Evolutionary conservation across 2,113 vertebrate species (phyloP).

Genomic region (Peromyscus maniculatus): DNA sequence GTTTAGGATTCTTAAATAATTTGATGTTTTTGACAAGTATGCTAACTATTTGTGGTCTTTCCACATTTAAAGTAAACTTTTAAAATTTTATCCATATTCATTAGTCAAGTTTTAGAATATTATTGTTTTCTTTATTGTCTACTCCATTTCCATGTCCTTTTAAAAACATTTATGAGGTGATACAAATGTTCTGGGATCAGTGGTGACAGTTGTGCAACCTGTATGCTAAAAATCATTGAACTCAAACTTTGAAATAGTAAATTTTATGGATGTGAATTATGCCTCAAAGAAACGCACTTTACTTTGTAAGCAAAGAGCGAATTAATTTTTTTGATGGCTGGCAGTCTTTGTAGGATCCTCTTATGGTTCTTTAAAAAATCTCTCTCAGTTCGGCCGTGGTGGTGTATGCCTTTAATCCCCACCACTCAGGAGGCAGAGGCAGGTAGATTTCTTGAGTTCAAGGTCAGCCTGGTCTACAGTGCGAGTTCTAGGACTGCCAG

Average conservation of each 20-base stretch:
- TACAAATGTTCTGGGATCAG: not conserved
- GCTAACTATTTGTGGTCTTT: slow-evolving; percentile 26
- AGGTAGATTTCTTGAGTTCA: too few species aligned
- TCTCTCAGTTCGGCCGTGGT: not conserved
- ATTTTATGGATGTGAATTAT: not conserved
- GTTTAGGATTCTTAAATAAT: slow-evolving; percentile 38
- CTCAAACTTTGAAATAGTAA: not conserved
- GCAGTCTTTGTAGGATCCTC: not conserved
- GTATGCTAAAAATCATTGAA: slow-evolving; percentile 4
- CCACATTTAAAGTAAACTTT: slow-evolving; percentile 23
- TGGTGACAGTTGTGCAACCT: not conserved
- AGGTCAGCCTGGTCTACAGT: too few species aligned
- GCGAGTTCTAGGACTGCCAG: too few species aligned
- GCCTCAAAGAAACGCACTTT: not conserved
- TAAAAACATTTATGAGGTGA: not conserved
- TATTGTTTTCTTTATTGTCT: slow-evolving; percentile 43
- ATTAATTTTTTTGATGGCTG: not conserved
- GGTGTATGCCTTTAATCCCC: too few species aligned
- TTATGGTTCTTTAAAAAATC: not conserved
- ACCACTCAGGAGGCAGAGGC: too few species aligned
- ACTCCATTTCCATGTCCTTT: slow-evolving; percentile 32
- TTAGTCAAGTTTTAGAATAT: slow-evolving; percentile 34
- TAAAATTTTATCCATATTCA: slow-evolving; percentile 13
- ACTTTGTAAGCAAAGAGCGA: not conserved
- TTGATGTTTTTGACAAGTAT: slow-evolving; percentile 23